phyloP scores from a whole-genome alignment of 1,140 invertebrate genomes.

The Bombus pascuorum region DNA sequence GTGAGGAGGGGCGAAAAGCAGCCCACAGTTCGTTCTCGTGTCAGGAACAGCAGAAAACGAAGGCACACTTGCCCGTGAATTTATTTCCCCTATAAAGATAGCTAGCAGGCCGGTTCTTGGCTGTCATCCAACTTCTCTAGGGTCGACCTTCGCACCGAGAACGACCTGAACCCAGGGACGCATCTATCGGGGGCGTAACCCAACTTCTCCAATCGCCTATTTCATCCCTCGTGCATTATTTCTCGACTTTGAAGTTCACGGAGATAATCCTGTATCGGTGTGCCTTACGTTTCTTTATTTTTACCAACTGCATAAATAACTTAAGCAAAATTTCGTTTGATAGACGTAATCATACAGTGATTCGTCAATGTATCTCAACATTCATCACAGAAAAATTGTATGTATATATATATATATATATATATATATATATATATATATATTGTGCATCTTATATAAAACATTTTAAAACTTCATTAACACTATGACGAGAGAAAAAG shows the following conservation, averaged over 20 bases:
- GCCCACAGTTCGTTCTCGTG: conserved; percentile 5
- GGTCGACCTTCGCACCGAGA: conserved; percentile 13
- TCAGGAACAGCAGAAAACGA: conserved; percentile 36
- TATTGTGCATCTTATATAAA: too few relatives aligned
- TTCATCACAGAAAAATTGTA: neutral
- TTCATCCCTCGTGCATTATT: neutral
- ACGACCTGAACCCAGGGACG: neutral
- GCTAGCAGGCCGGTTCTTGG: conserved; percentile 3
- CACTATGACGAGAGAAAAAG: too few relatives aligned
- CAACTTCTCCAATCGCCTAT: neutral
- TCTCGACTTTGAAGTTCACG: neutral
- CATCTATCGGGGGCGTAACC: neutral
- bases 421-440: neutral
- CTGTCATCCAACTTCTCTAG: neutral
- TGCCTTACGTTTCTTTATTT: neutral
- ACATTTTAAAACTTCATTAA: too few relatives aligned
- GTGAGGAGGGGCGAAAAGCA: neutral
- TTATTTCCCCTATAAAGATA: conserved; percentile 15
- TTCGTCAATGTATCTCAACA: neutral
- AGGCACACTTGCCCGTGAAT: conserved; percentile 29
- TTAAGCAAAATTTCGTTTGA: neutral
- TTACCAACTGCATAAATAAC: neutral
- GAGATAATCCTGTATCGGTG: too few relatives aligned
- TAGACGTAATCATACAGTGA: neutral
- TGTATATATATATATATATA: neutral